Evolutionary conservation across 2,888 invertebrate genomes (phyloP), one percentile per base, ranked within the genome.

Genomic region (Anorthoa munda): DNA sequence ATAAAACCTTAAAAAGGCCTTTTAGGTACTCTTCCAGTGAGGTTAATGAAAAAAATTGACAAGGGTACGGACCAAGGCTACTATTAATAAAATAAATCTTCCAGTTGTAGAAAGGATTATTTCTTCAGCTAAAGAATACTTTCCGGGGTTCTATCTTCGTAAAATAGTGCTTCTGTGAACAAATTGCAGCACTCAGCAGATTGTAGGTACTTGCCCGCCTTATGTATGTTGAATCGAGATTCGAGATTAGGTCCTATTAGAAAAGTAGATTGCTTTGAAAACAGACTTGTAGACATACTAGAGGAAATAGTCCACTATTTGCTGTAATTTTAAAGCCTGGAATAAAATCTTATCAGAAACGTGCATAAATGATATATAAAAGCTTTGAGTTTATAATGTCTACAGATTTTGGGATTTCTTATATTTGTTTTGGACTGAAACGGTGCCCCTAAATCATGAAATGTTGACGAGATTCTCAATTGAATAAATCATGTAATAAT

Each of bases 141-240:
- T 17, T 26, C 31, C 12, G 1, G 15, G 21, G 15, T 31, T 64
- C 46, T 18, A 46, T 48, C 23, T 51, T 15, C 21, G 48, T 21
- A 53, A 50, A 13, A 31, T 26, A 51, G 50, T 58, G 50, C 11
- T 59, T 21, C 39, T 48, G 9, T 18, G 80, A 64, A 77, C 59
- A 75, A 81, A 76, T 81, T 77, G 51, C 76, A 55, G 51, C 77
- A 77, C 77, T 77, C 77, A 56, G 46, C 46, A 76, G 23, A 77
- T 53, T 66, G 51, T 1, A 39, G 39, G 31, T 53, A 63, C 45
- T 80, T 60, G 67, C 61, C 56, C 56, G 80, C 58, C 63, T 53
- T 60, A 39, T 67, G 51, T 23, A 77, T 58, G 79, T 68, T 55
- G 53, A 72, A 58, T 58, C 31, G 21, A 58, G 61, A 75, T 77